Evolutionary conservation across 2,888 invertebrate species (phyloP).

Genomic region (Elmis aenea): DNA sequence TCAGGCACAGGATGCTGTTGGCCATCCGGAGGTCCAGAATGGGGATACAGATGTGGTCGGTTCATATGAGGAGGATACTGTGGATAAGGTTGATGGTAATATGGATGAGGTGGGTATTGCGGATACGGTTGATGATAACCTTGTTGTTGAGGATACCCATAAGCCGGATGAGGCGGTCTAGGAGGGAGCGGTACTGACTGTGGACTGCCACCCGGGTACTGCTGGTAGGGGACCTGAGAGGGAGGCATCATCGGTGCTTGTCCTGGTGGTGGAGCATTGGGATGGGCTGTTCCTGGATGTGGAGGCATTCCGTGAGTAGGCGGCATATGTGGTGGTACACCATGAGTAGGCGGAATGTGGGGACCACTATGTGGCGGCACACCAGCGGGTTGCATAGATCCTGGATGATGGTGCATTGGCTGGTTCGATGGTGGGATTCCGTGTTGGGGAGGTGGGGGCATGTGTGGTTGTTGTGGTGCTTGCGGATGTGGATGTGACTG

Average conservation of each 20-base stretch:
- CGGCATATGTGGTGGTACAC: constrained; percentile 19
- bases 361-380: constrained; percentile 21
- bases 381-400: constrained; percentile 5
- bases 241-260: constrained; percentile 44
- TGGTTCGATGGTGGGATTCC: constrained; percentile 23
- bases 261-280: constrained; percentile 34
- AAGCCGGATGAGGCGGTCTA: constrained; percentile 52
- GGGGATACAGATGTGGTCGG: constrained; percentile 47
- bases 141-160: constrained; percentile 49
- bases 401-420: constrained; percentile 12
- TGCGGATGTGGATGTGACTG: constrained; percentile 11
- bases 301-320: constrained; percentile 20
- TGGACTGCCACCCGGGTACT: constrained; percentile 40
- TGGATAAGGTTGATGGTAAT: constrained; percentile 52
- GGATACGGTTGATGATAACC: constrained; percentile 49
- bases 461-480: constrained; percentile 14
- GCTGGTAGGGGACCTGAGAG: constrained; percentile 44
- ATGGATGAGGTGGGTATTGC: constrained; percentile 48
- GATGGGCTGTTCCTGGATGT: constrained; percentile 37
- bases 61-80: constrained; percentile 53
- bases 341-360: constrained; percentile 21
- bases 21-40: constrained; percentile 32
- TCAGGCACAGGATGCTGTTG: constrained; percentile 33
- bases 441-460: constrained; percentile 21
- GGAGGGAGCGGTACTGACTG: constrained; percentile 53